Evolutionary conservation across 2,888 invertebrate genomes (phyloP).

Genomic region (Amblyteles armatorius): DNA sequence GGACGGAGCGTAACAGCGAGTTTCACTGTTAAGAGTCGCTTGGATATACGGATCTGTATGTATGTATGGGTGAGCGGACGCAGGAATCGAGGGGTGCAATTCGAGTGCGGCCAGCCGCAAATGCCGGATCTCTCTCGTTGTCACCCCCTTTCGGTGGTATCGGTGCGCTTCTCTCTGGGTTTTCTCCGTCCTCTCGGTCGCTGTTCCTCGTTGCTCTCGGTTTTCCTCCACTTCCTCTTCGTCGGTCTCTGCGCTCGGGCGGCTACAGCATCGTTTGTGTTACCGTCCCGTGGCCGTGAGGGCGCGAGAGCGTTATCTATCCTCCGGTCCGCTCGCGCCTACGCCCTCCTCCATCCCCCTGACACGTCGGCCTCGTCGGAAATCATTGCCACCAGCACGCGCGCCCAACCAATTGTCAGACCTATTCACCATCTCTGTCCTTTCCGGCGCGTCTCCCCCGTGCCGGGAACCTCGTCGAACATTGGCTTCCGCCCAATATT

Average conservation of each 20-base stretch:
- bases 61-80: neutral
- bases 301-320: constrained; percentile 59
- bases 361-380: constrained; percentile 76
- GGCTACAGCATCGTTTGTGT: constrained; percentile 53
- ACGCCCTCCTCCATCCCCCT: constrained; percentile 31
- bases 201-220: constrained; percentile 67
- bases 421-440: constrained; percentile 9
- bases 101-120: constrained; percentile 76
- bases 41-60: constrained; percentile 20
- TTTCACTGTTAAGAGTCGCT: constrained; percentile 40
- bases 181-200: constrained; percentile 53
- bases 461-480: constrained; percentile 44
- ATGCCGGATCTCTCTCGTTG: constrained; percentile 72
- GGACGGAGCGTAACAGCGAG: constrained; percentile 32
- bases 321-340: constrained; percentile 39
- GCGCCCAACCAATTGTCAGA: constrained; percentile 77
- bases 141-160: constrained; percentile 56
- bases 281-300: constrained; percentile 26
- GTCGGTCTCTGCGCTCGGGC: constrained; percentile 16
- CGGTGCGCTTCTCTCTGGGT: constrained; percentile 29
- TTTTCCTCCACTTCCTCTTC: constrained; percentile 54
- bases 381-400: constrained; percentile 77
- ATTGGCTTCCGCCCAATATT: constrained; percentile 76
- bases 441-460: constrained; percentile 18
- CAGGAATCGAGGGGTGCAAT: constrained; percentile 70